These are phyloP conservation scores for Crocidura indochinensis DNA, from an alignment of 2,797 vertebrate genomes.

Conservation along the genomic window DNA sequence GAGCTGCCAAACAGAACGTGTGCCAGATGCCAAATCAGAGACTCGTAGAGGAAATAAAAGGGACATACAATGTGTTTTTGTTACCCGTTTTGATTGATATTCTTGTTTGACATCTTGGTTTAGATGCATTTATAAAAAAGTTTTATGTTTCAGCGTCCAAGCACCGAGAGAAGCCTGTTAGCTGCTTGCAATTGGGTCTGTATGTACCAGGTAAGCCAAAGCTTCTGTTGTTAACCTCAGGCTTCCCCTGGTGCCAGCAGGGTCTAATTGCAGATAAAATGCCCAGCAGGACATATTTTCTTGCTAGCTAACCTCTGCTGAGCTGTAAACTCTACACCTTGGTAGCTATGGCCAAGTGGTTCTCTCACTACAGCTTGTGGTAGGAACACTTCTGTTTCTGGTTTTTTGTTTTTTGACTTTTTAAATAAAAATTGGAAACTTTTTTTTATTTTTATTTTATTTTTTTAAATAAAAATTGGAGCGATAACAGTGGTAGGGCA, in stretches of 20 bases:
- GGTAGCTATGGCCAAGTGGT: too few species aligned
- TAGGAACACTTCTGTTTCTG: too few species aligned
- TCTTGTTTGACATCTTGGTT: background rate
- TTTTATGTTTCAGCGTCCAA: background rate
- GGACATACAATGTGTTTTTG: background rate
- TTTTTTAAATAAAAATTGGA: too few species aligned
- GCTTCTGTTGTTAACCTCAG: background rate
- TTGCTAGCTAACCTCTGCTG: too few species aligned
- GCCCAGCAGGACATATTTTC: background rate
- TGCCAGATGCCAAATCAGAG: background rate
- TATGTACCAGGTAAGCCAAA: background rate
- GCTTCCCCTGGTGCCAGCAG: accelerated
- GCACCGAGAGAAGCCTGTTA: background rate
- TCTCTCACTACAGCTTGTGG: too few species aligned
- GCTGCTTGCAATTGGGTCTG: background rate
- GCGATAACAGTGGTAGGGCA: too few species aligned
- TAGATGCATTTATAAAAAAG: background rate
- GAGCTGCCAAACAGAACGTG: background rate
- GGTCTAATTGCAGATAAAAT: constrained; percentile 28
- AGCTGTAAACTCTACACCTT: too few species aligned
- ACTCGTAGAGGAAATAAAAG: background rate
- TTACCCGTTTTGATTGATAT: background rate
- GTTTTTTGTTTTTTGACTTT: too few species aligned
- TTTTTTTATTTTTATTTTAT: too few species aligned
- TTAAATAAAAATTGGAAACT: too few species aligned